Evolutionary conservation across 2,113 vertebrate species (phyloP), one percentile per base, ranked within the genome.

Genomic region (Mobula hypostoma): DNA sequence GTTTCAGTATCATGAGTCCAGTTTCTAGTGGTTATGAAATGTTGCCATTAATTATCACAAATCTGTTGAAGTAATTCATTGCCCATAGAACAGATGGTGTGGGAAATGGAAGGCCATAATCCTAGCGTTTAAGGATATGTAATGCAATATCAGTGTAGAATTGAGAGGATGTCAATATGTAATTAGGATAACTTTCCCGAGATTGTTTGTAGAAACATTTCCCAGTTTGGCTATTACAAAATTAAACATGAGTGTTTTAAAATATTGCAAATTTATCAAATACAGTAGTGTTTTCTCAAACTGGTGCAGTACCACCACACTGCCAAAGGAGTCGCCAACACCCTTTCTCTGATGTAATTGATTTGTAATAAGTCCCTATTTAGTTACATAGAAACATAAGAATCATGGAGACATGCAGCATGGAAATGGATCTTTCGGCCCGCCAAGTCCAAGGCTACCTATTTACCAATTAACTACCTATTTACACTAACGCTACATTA

Each of bases 251-350:
- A 19, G 48, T 32, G 5, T n/a, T 63, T n/a, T n/a, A 7, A 56
- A 56, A 88, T 7, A 88, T 12, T 63, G 11, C 5, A 66, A 63
- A 68, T n/a, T n/a, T 88, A 88, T 63, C 58, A 11, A 88, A 63
- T 27, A 36, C 36, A 36, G 36, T 36, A 11, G 56, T n/a, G 27
- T 61, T 17, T 58, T 5, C 56, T 17, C 17, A 40, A 63, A 14
- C 0, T 32, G 61, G 2, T 90, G 85, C 85, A 90, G 85, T 90
- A 66, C 61, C 85, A 90, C 5, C 29, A 5, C n/a, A 12, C 15
- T 66, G 85, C 85, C 85, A 90, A 66, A 90, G 85, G 85, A 90
- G 85, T 66, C 85, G 7, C 61, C 85, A 90, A 8, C 15, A 27
- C 56, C 24, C 82, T 85, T 61, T 85, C 9, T 9, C 82, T 85